phyloP scores from a whole-genome alignment of 2,888 invertebrate genomes.

The Papilio gigon region DNA sequence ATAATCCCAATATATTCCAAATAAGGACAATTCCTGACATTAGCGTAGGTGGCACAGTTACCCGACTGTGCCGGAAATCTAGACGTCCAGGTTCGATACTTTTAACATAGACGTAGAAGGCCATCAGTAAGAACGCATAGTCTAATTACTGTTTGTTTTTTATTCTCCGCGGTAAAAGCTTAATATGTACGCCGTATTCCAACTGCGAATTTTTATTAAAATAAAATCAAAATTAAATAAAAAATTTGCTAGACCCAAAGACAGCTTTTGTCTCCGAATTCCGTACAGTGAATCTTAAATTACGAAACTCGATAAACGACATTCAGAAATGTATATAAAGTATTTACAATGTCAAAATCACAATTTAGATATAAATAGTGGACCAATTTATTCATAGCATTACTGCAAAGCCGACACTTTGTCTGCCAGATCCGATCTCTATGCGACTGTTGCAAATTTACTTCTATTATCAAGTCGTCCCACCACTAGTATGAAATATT shows the following conservation, averaged over 20 bases:
- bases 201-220: too few species aligned
- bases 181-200: not conserved
- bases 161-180: too few species aligned
- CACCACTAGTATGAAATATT: slow-evolving; percentile 46
- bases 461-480: not conserved
- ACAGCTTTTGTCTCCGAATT: not conserved
- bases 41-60: too few species aligned
- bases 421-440: slow-evolving; percentile 45
- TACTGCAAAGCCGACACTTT: slow-evolving; percentile 45
- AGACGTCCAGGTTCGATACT: too few species aligned
- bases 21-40: too few species aligned
- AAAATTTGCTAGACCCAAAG: not conserved
- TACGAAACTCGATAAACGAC: slow-evolving; percentile 44
- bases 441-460: not conserved
- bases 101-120: too few species aligned
- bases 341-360: slow-evolving; percentile 30
- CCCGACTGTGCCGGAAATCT: too few species aligned
- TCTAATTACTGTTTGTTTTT: too few species aligned
- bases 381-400: slow-evolving; percentile 21
- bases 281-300: not conserved
- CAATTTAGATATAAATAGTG: slow-evolving; percentile 18
- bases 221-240: not conserved
- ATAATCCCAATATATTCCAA: too few species aligned
- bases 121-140: too few species aligned
- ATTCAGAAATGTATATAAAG: slow-evolving; percentile 54